Evolutionary conservation across 2,888 invertebrate genomes (phyloP).

Genomic region (Agrotis exclamationis): DNA sequence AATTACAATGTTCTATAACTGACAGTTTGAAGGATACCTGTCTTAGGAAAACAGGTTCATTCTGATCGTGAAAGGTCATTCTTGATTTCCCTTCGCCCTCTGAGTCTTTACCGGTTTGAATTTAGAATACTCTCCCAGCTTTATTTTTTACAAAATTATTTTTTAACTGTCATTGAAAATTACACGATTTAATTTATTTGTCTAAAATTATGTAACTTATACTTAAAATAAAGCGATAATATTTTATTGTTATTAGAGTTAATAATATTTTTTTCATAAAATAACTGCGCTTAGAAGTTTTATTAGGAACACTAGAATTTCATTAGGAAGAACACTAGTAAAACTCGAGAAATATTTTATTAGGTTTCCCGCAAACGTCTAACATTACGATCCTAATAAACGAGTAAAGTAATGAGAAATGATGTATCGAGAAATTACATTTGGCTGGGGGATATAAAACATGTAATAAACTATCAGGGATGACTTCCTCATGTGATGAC

Average conservation of each 20-base stretch:
- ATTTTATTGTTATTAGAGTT: neutral
- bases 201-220: neutral
- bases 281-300: neutral
- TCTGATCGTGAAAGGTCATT: conserved; percentile 13
- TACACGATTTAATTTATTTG: neutral
- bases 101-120: conserved; percentile 13
- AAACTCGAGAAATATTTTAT: conserved; percentile 1
- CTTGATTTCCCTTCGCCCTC: conserved; percentile 16
- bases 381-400: conserved; percentile 25
- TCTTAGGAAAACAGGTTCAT: conserved; percentile 7
- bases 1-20: neutral
- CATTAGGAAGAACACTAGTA: conserved; percentile 1
- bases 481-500: neutral
- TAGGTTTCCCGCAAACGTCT: conserved; percentile 17
- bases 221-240: neutral
- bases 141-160: neutral
- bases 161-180: too few species aligned
- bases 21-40: conserved; percentile 1
- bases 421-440: conserved; percentile 30
- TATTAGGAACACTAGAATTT: conserved; percentile 5
- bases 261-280: neutral
- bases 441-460: conserved; percentile 4
- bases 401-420: conserved; percentile 19
- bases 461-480: neutral
- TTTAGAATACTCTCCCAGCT: conserved; percentile 4